These are phyloP conservation scores for Bovichtus diacanthus DNA, from an alignment of 2,797 vertebrate genomes.

Conservation along the genomic window DNA sequence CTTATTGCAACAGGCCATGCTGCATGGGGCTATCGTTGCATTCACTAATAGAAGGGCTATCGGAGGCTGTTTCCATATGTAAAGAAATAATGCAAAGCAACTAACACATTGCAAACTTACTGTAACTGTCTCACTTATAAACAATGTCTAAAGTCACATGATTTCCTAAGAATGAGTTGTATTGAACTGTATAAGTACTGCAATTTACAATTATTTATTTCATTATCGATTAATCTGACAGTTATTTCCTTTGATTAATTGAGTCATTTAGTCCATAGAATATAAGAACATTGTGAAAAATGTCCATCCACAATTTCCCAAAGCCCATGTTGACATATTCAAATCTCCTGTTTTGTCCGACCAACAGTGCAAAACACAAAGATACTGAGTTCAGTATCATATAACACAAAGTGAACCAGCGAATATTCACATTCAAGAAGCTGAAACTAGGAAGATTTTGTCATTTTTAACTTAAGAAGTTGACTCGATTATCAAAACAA, in stretches of 20 bases:
- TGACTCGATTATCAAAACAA: not conserved
- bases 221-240: not conserved
- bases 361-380: not conserved
- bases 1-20: conserved; percentile 11
- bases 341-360: not conserved
- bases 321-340: not conserved
- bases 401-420: not conserved
- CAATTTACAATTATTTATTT: not conserved
- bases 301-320: not conserved
- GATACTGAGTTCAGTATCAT: not conserved
- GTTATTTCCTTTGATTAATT: not conserved
- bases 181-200: not conserved
- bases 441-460: not conserved
- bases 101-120: not conserved
- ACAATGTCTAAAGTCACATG: not conserved
- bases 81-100: no score
- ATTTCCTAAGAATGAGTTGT: not conserved
- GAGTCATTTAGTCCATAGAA: not conserved
- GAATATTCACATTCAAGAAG: not conserved
- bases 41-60: no score
- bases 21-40: not conserved
- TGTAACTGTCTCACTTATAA: not conserved
- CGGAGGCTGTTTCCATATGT: no score
- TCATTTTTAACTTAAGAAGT: not conserved
- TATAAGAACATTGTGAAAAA: conserved; percentile 1